phyloP scores from a whole-genome alignment of 2,113 vertebrate genomes.

The Hystrix brachyura region DNA sequence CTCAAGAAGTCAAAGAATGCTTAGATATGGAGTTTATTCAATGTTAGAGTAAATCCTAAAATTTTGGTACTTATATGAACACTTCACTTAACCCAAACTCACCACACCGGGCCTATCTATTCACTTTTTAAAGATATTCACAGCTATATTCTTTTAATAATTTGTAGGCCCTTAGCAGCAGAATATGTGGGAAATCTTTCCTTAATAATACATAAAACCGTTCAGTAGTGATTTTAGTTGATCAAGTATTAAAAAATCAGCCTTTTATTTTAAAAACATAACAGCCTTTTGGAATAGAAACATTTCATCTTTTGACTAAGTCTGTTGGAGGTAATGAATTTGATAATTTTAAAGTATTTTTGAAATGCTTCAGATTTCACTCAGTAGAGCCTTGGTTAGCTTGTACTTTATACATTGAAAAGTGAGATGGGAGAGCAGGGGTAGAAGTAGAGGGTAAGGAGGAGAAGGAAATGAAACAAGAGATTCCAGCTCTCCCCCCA shows the following conservation, averaged over 20 bases:
- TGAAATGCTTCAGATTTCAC: neutral
- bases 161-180: neutral
- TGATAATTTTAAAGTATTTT: neutral
- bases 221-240: neutral
- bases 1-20: neutral
- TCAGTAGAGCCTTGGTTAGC: neutral
- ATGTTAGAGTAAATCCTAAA: neutral
- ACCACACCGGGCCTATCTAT: neutral
- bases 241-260: neutral
- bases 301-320: conserved; percentile 45
- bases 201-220: neutral
- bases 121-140: neutral
- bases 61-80: conserved; percentile 9
- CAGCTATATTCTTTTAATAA: conserved; percentile 5
- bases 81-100: neutral
- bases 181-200: neutral
- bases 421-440: neutral
- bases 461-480: neutral
- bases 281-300: conserved; percentile 19
- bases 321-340: neutral
- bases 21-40: neutral
- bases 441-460: neutral
- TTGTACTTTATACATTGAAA: neutral
- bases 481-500: neutral
- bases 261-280: conserved; percentile 37